Evolutionary conservation across 2,888 invertebrate species (phyloP).

Genomic region (Prosapia bicincta): DNA sequence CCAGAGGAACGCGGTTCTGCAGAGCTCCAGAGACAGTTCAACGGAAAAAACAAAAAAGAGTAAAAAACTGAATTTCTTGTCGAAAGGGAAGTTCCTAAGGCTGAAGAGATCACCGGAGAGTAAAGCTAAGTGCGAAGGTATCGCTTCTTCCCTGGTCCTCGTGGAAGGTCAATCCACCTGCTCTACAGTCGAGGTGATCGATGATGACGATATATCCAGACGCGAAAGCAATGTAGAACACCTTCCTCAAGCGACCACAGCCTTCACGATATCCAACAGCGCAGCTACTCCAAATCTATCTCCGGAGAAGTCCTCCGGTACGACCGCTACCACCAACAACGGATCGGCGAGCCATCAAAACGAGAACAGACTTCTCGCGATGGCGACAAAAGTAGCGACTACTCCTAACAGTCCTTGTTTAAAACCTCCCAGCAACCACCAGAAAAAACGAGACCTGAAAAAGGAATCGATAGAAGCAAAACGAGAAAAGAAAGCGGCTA

Average conservation of each 20-base stretch:
- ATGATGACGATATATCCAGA: slow-evolving; percentile 39
- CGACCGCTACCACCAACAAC: slow-evolving; percentile 58
- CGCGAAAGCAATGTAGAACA: slow-evolving; percentile 19
- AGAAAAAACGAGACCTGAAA: slow-evolving; percentile 70
- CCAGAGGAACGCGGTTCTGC: slow-evolving; percentile 20
- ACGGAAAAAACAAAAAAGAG: background rate
- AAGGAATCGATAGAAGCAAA: slow-evolving; percentile 55
- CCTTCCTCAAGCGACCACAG: slow-evolving; percentile 34
- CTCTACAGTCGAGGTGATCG: slow-evolving; percentile 48
- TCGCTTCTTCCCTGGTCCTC: slow-evolving; percentile 57
- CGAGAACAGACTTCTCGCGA: background rate
- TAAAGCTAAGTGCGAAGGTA: slow-evolving; percentile 55
- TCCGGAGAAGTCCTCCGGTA: slow-evolving; percentile 63
- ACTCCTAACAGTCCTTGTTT: slow-evolving; percentile 8
- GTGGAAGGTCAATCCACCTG: slow-evolving; percentile 55
- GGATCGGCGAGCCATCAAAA: slow-evolving; percentile 52
- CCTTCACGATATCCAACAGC: slow-evolving; percentile 49
- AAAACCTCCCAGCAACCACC: slow-evolving; percentile 55
- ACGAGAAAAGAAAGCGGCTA: slow-evolving; percentile 68
- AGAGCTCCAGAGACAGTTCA: background rate
- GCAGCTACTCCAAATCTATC: slow-evolving; percentile 63
- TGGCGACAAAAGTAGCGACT: background rate
- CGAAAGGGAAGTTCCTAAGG: background rate
- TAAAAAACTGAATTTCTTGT: background rate
- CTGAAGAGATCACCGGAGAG: slow-evolving; percentile 33